Percentiles rank a stretch among this genome's conserved stretches.
Evolutionary conservation across 2,113 vertebrate genomes (phyloP).

Genomic region (Macquaria ambigua): DNA sequence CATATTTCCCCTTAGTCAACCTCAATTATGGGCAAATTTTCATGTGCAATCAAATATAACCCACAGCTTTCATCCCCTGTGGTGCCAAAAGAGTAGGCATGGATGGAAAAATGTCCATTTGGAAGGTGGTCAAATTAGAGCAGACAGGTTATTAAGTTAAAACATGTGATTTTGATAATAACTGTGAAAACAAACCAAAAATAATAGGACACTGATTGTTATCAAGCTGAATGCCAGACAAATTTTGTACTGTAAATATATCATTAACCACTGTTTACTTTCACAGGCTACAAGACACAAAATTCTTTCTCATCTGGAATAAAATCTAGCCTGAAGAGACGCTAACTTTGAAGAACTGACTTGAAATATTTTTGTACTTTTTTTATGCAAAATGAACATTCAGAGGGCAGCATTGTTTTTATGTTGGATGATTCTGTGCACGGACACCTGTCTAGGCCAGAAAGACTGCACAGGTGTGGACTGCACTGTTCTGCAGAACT

Average conservation of each 20-base stretch:
- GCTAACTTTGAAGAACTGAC: slow-evolving; percentile 4
- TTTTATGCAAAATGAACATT: slow-evolving; percentile 77
- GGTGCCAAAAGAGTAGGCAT: slow-evolving; percentile 36
- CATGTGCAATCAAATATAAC: slow-evolving; percentile 55
- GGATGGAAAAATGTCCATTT: slow-evolving; percentile 55
- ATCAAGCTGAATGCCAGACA: slow-evolving; percentile 20
- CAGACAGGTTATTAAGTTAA: slow-evolving; percentile 38
- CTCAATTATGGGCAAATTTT: slow-evolving; percentile 51
- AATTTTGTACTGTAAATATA: slow-evolving; percentile 16
- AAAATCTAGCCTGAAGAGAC: slow-evolving; percentile 35
- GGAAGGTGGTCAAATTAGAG: slow-evolving; percentile 49
- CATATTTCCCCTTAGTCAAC: slow-evolving; percentile 43
- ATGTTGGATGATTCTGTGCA: slow-evolving; percentile 71
- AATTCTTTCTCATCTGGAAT: slow-evolving; percentile 31
- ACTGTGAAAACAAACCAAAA: slow-evolving; percentile 27
- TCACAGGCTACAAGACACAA: slow-evolving; percentile 57
- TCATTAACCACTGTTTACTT: slow-evolving; percentile 53
- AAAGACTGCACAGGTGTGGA: slow-evolving; percentile 89
- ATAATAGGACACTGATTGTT: slow-evolving; percentile 8
- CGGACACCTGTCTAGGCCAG: slow-evolving; percentile 57
- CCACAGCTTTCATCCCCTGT: slow-evolving; percentile 25
- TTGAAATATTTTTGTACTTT: background rate
- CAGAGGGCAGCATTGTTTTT: slow-evolving; percentile 49
- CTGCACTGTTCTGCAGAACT: slow-evolving; percentile 88
- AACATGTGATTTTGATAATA: slow-evolving; percentile 32